Evolutionary conservation across 1,140 invertebrate genomes (phyloP), one percentile per base, ranked within the genome.

Genomic region (Tetramorium simillimum): DNA sequence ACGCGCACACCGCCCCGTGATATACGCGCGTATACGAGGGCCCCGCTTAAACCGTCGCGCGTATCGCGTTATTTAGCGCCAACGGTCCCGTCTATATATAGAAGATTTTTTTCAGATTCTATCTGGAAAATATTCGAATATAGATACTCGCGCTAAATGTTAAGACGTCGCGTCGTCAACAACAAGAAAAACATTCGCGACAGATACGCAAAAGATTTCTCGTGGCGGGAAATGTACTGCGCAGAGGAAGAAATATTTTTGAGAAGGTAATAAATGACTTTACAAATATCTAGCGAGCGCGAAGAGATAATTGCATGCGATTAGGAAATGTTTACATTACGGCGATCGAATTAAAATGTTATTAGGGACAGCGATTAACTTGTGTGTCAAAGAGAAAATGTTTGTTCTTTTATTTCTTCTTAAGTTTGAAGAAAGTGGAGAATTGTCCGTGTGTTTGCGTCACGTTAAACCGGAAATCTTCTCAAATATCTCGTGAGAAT

Each of bases 41-140:
- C 81, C 87, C 73, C 84, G 90, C 88, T 93, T 92, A 0, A 88
- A 87, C 81, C 87, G 88, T 87, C 73, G 85, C 70, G 86, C 89
- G 86, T 90, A 92, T 93, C 91, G 90, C 90, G 91, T 93, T 91
- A 89, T 85, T 87, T 60, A 91, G 85, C 85, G 78, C 82, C 86
- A 69, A 77, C 28, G 43, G 77, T 43, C 60, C 60, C 58, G 53
- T 24, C 82, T 62, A 62, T 80, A 84, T 84, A 73, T 76, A 58
- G 18, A 67, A 53, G 1, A 43, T 81, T 56, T 69, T 69, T 51
- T 51, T 12, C 24, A 40, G 18, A n/a, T 69, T 10, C 24, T 63
- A 46, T 65, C 60, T 16, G 40, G 49, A 46, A n/a, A 77, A 33
- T 43, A 63, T 16, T 12, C 21, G 18, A 63, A 78, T 65, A 49